Conservation (phyloP, 2,113 vertebrate species). For the Theropithecus gelada region DNA sequence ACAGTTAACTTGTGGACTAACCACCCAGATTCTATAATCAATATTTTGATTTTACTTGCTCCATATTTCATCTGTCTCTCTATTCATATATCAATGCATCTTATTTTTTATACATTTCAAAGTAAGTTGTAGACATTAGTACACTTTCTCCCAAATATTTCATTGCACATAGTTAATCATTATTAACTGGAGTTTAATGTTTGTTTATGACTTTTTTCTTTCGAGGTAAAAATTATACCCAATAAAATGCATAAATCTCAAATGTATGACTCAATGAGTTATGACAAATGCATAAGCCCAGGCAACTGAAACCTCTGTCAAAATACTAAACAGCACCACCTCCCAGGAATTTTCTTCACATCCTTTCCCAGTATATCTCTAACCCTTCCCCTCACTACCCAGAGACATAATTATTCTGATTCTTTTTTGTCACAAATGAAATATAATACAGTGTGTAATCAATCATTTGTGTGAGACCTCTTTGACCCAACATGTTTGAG, state of each 20-base stretch:
- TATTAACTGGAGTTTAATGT: not conserved
- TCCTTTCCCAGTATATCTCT: not conserved
- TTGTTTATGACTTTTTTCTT: not conserved
- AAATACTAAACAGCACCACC: not conserved
- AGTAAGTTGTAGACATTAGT: not conserved
- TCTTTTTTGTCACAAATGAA: not conserved
- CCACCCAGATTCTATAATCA: not conserved
- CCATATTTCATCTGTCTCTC: not conserved
- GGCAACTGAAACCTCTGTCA: not conserved
- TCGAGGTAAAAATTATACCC: not conserved
- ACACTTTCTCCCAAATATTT: not conserved
- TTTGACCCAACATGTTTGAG: not conserved
- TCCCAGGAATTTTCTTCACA: not conserved
- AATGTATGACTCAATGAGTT: not conserved
- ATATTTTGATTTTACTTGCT: not conserved
- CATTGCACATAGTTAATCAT: not conserved
- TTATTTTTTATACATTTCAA: not conserved
- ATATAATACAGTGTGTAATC: not conserved
- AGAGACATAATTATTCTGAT: not conserved
- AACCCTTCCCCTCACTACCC: fast-evolving
- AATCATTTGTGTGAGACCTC: not conserved
- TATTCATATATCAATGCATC: not conserved
- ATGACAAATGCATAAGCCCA: not conserved
- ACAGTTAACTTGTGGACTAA: not conserved
- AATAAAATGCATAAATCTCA: not conserved